Evolutionary conservation across 2,888 invertebrate genomes (phyloP).

Genomic region (Tetranychus piercei): DNA sequence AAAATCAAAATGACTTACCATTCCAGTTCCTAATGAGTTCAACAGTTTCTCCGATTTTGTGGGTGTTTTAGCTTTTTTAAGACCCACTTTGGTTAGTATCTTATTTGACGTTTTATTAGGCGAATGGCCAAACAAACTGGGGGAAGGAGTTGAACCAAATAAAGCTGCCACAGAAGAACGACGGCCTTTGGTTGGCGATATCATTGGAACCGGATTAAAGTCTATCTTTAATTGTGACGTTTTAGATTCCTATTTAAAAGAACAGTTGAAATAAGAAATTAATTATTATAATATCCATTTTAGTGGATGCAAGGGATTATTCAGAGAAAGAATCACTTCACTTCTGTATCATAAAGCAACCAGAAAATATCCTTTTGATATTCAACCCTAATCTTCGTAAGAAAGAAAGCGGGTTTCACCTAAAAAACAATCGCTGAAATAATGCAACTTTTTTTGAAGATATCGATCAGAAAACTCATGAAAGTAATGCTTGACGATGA

Average conservation of each 20-base stretch:
- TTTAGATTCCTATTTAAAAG: constrained; percentile 3
- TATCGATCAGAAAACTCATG: too few species aligned
- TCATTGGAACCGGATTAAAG: constrained; percentile 9
- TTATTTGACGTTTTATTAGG: constrained; percentile 2
- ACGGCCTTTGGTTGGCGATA: constrained; percentile 9
- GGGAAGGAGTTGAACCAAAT: constrained; percentile 1
- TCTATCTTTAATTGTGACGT: constrained; percentile 4
- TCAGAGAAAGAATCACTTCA: too few species aligned
- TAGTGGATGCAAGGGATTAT: not conserved
- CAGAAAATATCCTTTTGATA: too few species aligned
- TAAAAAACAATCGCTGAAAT: too few species aligned
- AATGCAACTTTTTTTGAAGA: too few species aligned
- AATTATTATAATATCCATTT: not conserved
- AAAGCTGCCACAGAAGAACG: constrained; percentile 8
- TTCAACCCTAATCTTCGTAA: too few species aligned
- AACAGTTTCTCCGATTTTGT: constrained; percentile 10
- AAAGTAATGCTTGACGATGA: too few species aligned
- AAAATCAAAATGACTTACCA: not conserved
- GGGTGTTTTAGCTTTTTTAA: constrained; percentile 11
- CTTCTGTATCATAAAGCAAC: too few species aligned
- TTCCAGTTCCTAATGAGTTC: constrained; percentile 3
- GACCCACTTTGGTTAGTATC: constrained; percentile 4
- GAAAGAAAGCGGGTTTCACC: too few species aligned
- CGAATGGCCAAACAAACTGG: constrained; percentile 4
- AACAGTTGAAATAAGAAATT: not conserved